phyloP scores from a whole-genome alignment of 2,888 invertebrate species.

The Clivina fossor region DNA sequence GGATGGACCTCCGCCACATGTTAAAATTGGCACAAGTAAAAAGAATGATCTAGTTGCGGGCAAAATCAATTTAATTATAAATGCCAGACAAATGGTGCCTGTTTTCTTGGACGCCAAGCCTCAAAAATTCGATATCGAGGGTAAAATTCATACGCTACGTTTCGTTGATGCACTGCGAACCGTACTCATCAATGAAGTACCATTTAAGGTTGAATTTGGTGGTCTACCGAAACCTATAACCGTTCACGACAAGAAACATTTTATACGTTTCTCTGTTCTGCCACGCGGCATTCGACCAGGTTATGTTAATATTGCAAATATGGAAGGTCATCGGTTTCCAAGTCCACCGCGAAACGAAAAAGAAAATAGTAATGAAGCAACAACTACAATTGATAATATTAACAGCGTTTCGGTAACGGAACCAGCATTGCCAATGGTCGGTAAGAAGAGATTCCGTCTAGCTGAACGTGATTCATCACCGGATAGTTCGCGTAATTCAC shows the following conservation, averaged over 20 bases:
- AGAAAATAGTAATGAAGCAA: constrained; percentile 1
- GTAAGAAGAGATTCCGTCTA: constrained; percentile 35
- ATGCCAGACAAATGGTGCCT: constrained; percentile 76
- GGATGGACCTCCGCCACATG: constrained; percentile 90
- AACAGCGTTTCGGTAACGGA: constrained; percentile 43
- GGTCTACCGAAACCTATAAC: constrained; percentile 79
- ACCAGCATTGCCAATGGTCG: constrained; percentile 46
- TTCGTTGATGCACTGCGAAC: constrained; percentile 78
- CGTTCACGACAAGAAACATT: constrained; percentile 75
- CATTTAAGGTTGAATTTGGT: constrained; percentile 79
- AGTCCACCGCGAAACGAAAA: constrained; percentile 41
- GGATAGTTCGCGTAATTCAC: constrained; percentile 49
- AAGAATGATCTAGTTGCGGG: constrained; percentile 82
- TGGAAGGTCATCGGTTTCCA: constrained; percentile 64
- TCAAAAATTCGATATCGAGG: constrained; percentile 75
- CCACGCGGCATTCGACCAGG: constrained; percentile 75
- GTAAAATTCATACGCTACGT: constrained; percentile 71
- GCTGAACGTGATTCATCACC: constrained; percentile 45
- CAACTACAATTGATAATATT: constrained; percentile 6
- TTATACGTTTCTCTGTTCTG: constrained; percentile 76
- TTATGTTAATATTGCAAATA: constrained; percentile 67
- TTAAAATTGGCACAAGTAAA: constrained; percentile 79
- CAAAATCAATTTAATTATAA: constrained; percentile 80
- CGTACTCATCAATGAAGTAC: constrained; percentile 76
- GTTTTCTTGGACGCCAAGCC: constrained; percentile 82